Evolutionary conservation across 2,888 invertebrate species (phyloP).

Genomic region (Drosophila neonasuta): DNA sequence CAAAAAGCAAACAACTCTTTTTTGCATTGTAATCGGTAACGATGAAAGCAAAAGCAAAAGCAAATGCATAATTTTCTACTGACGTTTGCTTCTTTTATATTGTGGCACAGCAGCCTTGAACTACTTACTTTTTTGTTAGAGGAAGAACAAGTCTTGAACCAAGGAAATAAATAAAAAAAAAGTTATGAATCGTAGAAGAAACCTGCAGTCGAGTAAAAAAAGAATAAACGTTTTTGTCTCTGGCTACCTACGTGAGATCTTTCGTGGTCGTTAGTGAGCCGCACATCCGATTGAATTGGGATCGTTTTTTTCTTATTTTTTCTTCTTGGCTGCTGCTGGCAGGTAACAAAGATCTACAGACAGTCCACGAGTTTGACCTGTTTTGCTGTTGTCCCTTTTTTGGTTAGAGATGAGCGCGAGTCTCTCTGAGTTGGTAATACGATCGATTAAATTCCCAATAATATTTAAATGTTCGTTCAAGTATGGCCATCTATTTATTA

Average conservation of each 20-base stretch:
- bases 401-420: conserved; percentile 31
- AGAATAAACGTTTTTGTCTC: conserved; percentile 2
- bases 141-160: conserved; percentile 1
- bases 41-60: conserved; percentile 3
- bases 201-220: conserved; percentile 12
- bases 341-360: conserved; percentile 15
- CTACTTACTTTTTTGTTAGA: conserved; percentile 34
- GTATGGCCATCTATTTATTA: neutral
- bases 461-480: conserved; percentile 3
- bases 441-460: conserved; percentile 3
- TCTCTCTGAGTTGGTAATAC: neutral
- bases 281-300: conserved; percentile 62
- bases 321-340: conserved; percentile 1
- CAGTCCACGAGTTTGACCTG: conserved; percentile 42
- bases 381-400: conserved; percentile 36
- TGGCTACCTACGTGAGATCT: conserved; percentile 50
- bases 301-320: conserved; percentile 9
- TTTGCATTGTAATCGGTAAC: conserved; percentile 1
- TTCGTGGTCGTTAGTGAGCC: conserved; percentile 48
- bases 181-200: conserved; percentile 30
- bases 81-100: conserved; percentile 12
- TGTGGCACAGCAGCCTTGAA: conserved; percentile 42
- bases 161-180: conserved; percentile 3
- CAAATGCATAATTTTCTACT: conserved; percentile 23
- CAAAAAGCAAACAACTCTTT: neutral